Evolutionary conservation across 2,113 vertebrate genomes (phyloP).

Genomic region (Trochalopteron elliotii): DNA sequence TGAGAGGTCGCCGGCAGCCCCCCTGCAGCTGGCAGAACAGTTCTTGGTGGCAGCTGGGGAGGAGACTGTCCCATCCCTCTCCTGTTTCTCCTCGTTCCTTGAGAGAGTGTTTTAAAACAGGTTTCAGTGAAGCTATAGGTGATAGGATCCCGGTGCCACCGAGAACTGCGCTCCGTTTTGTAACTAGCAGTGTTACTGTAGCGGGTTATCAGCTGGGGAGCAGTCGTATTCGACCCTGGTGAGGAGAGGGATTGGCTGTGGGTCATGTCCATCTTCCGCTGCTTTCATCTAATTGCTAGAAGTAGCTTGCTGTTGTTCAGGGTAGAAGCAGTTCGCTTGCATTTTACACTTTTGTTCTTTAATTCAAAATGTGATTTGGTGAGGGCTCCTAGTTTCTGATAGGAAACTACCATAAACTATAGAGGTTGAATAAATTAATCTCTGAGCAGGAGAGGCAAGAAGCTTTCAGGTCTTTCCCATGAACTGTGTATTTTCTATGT

Average conservation of each 20-base stretch:
- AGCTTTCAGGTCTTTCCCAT: background rate
- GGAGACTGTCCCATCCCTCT: constrained; percentile 20
- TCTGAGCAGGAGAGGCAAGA: background rate
- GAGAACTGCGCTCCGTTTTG: background rate
- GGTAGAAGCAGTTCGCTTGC: background rate
- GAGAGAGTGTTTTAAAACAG: background rate
- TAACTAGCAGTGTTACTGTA: background rate
- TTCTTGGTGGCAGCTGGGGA: background rate
- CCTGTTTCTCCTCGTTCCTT: background rate
- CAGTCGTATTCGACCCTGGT: background rate
- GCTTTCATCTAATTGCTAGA: background rate
- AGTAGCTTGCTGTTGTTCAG: background rate
- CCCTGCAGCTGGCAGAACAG: background rate
- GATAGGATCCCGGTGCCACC: background rate
- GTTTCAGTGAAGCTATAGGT: background rate
- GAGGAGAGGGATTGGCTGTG: background rate
- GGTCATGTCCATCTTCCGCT: background rate
- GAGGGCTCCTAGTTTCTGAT: background rate
- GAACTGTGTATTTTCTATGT: background rate
- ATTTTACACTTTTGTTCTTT: background rate
- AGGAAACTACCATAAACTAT: background rate
- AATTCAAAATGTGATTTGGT: background rate
- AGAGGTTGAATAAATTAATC: background rate
- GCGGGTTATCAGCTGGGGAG: background rate
- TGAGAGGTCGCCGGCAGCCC: background rate